Conservation (phyloP, 2,888 invertebrate species). For the Strigamia transsilvanica region DNA sequence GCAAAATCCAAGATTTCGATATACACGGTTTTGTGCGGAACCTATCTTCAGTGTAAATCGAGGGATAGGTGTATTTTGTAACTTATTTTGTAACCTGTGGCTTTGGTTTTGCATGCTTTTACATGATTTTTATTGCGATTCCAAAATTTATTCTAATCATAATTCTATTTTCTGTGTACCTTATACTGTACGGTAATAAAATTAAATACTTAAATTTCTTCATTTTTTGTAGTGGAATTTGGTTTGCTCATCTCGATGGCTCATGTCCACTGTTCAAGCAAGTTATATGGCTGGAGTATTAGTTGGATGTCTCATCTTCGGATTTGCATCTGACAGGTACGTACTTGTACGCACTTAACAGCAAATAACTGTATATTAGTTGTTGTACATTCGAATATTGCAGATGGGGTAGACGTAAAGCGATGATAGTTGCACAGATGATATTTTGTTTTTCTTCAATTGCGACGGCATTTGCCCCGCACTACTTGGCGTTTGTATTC, state of each 20-base stretch:
- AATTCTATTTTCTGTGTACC: too few species aligned
- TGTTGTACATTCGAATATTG: background rate
- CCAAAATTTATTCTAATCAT: too few species aligned
- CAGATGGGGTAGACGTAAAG: constrained; percentile 77
- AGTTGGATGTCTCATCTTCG: constrained; percentile 76
- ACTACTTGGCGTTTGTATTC: constrained; percentile 75
- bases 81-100: too few species aligned
- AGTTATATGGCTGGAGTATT: constrained; percentile 80
- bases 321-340: constrained; percentile 79
- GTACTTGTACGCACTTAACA: too few species aligned
- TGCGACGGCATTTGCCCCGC: constrained; percentile 74
- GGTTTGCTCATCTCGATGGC: constrained; percentile 73
- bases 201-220: background rate
- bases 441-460: constrained; percentile 72
- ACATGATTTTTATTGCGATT: too few species aligned
- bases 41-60: too few species aligned
- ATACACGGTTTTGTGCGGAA: too few species aligned
- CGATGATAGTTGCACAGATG: constrained; percentile 75
- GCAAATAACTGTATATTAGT: too few species aligned
- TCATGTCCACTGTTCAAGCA: constrained; percentile 72
- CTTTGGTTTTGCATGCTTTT: too few species aligned
- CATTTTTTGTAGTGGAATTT: constrained; percentile 73
- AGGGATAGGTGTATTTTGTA: too few species aligned
- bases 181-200: too few species aligned
- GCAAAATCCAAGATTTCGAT: too few species aligned